These are phyloP conservation scores for Nasalis larvatus DNA, from an alignment of 2,113 vertebrate species.

Conservation along the genomic window DNA sequence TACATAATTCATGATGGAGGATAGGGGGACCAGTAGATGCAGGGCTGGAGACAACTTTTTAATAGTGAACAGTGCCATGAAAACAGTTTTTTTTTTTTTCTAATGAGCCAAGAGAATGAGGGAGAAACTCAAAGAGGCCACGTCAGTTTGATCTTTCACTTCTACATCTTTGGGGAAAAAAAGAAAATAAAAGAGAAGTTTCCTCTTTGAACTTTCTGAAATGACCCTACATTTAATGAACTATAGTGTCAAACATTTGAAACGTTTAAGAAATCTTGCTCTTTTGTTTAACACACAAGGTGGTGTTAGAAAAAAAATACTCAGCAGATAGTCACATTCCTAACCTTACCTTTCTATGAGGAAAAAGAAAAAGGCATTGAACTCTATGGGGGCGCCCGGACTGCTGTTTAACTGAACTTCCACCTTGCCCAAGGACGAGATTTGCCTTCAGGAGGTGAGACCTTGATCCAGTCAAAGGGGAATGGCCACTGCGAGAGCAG, in stretches of 20 bases:
- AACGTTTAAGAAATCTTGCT: conserved; percentile 43
- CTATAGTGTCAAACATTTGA: conserved; percentile 27
- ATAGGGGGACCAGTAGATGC: conserved; percentile 23
- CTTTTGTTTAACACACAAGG: conserved; percentile 50
- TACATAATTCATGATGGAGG: conserved; percentile 71
- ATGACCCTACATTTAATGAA: conserved; percentile 42
- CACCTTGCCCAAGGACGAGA: conserved; percentile 49
- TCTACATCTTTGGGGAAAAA: neutral
- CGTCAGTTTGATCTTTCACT: neutral
- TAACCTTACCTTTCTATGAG: conserved; percentile 40
- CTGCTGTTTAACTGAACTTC: neutral
- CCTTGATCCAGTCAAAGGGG: conserved; percentile 78
- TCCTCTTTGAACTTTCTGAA: conserved; percentile 38
- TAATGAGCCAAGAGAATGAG: conserved; percentile 40
- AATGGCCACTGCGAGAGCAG: conserved; percentile 75
- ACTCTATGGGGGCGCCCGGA: neutral
- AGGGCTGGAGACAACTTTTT: conserved; percentile 33
- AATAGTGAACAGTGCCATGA: neutral
- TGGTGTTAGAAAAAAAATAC: neutral
- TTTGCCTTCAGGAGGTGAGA: conserved; percentile 19
- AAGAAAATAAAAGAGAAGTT: neutral
- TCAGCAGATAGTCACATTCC: neutral
- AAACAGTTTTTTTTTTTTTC: conserved; percentile 41
- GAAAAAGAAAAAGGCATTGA: neutral
- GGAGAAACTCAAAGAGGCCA: conserved; percentile 8